Evolutionary conservation across 2,113 vertebrate genomes (phyloP).

Genomic region (Pongo pygmaeus): DNA sequence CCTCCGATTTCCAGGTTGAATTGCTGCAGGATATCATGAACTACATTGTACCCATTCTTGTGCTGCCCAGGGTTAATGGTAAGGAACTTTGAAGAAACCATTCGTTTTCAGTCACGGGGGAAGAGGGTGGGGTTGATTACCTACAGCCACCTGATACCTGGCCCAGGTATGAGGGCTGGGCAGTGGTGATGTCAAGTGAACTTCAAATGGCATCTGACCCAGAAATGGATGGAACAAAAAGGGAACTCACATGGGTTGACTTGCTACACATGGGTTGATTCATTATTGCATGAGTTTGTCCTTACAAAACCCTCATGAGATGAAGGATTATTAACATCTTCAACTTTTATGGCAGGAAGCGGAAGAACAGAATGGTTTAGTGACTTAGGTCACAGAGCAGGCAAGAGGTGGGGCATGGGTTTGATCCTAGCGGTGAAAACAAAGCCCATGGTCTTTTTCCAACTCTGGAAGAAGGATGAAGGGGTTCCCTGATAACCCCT

Average conservation of each 20-base stretch:
- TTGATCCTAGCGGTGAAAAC: neutral
- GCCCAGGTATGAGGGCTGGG: neutral
- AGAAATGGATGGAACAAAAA: neutral
- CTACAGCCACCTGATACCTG: neutral
- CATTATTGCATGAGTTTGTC: too few species aligned
- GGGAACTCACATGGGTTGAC: neutral
- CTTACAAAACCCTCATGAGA: neutral
- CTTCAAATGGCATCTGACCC: neutral
- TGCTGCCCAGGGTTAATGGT: constrained; percentile 64
- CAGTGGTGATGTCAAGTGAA: neutral
- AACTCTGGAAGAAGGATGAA: neutral
- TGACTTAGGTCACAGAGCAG: neutral
- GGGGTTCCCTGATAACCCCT: neutral
- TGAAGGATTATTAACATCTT: neutral
- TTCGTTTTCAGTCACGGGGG: neutral
- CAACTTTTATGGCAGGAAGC: neutral
- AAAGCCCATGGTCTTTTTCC: neutral
- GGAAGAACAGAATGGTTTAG: neutral
- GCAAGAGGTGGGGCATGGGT: neutral
- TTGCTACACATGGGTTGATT: neutral
- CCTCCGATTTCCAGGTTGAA: constrained; percentile 23
- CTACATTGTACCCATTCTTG: neutral
- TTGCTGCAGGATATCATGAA: constrained; percentile 25
- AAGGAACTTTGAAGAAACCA: neutral
- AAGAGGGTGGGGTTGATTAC: neutral